Evolutionary conservation across 2,888 invertebrate species (phyloP), one percentile per base, ranked within the genome.

Genomic region (Nezara viridula): DNA sequence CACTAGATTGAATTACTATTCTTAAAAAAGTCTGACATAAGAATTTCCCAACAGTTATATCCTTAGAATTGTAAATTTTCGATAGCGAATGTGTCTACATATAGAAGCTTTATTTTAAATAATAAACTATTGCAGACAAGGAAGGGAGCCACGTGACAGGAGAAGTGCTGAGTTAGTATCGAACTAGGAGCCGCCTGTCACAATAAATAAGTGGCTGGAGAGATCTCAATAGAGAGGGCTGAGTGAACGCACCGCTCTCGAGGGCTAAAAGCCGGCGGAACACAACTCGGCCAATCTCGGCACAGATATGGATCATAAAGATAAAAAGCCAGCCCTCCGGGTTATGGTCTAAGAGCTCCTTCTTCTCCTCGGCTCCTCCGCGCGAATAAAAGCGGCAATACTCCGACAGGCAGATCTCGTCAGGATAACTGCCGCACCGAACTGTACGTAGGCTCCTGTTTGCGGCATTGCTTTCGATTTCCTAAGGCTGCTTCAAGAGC

Each of bases 241-340:
- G 77, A 24, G 40, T 40, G 40, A 44, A 47, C 81, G 44, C 44
- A 40, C 19, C 10, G 81, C 24, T 19, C 81, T 44, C 44, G 44
- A 81, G 14, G 16, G 81, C 81, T 81, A 81, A 81, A 81, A 81
- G 81, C 66, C 66, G 66, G 1, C 21, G 37, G 32, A 73, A 73
- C 66, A 32, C 66, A 37, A 37, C 66, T 73, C 66, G 81, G 44
- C 81, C 81, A 47, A 81, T 81, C 81, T 44, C 81, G 81, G 81
- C 50, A 50, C 86, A 86, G 86, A 86, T 86, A 86, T 86, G 86
- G 86, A 86, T 86, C 86, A 86, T 86, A 86, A 86, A 86, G 86
- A 86, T 86, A 86, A 86, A 86, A 86, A 49, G 44, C 47, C 49
- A 32, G 16, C 37, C n/a, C 86, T 47, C 49, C 10, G 81, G 81